Percentiles rank a stretch among this genome's conserved stretches.
Evolutionary conservation across 2,113 vertebrate species (phyloP).

Genomic region (Etheostoma spectabile): DNA sequence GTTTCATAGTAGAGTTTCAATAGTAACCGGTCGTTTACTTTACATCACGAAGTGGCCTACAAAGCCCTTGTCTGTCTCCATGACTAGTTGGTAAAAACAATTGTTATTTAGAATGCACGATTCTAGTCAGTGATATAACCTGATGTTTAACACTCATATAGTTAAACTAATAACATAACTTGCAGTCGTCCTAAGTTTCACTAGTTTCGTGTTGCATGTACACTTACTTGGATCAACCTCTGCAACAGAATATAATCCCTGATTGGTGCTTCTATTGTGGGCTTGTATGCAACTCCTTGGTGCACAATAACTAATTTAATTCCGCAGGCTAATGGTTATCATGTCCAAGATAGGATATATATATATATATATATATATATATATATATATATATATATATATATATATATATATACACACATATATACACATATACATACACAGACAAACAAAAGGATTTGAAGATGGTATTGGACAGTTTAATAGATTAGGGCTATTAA

Average conservation of each 20-base stretch:
- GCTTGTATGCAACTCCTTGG: neutral
- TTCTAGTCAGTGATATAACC: neutral
- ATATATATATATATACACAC: too few species aligned
- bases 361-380: too few species aligned
- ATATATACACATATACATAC: too few species aligned
- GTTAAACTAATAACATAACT: neutral
- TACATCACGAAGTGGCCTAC: accelerated
- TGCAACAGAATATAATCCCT: neutral
- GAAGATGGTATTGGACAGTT: neutral
- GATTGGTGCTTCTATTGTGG: neutral
- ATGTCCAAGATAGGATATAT: neutral
- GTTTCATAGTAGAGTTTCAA: neutral
- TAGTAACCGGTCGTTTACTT: neutral
- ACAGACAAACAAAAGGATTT: neutral
- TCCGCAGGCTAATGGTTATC: too few species aligned
- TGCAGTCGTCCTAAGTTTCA: neutral
- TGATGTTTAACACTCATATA: neutral
- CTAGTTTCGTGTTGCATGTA: neutral
- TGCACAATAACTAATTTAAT: neutral
- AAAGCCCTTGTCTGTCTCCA: neutral
- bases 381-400: neutral
- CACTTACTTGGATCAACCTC: neutral
- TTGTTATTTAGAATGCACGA: neutral
- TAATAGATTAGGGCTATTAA: neutral
- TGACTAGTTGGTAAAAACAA: neutral